phyloP scores from a whole-genome alignment of 2,888 invertebrate species.

The Rutpela maculata region DNA sequence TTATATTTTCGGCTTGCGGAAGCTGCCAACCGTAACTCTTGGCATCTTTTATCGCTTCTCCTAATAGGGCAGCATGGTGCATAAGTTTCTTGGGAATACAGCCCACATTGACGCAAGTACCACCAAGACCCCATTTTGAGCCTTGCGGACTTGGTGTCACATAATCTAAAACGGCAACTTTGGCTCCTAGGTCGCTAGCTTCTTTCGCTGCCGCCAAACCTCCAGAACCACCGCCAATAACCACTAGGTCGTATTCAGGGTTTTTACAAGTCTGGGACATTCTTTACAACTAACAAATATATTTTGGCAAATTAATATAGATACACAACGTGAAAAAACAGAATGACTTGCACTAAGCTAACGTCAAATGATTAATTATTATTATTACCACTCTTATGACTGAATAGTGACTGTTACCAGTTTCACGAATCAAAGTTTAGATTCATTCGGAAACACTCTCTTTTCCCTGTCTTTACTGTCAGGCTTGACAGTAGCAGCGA shows the following conservation, averaged over 20 bases:
- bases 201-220: constrained; percentile 97
- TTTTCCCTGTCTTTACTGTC: too few species aligned
- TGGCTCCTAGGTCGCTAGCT: constrained; percentile 88
- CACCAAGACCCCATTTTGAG: constrained; percentile 96
- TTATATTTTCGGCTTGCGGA: constrained; percentile 78
- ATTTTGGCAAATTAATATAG: too few species aligned
- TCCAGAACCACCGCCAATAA: constrained; percentile 97
- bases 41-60: constrained; percentile 89
- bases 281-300: too few species aligned
- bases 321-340: too few species aligned
- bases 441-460: too few species aligned
- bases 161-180: constrained; percentile 90
- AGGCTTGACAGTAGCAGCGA: too few species aligned
- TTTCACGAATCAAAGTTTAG: too few species aligned
- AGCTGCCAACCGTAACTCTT: constrained; percentile 89
- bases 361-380: too few species aligned
- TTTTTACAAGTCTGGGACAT: too few species aligned
- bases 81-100: constrained; percentile 99
- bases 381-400: too few species aligned
- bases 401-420: too few species aligned
- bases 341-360: too few species aligned
- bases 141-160: constrained; percentile 91
- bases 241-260: constrained; percentile 92
- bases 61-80: constrained; percentile 95
- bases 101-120: constrained; percentile 98